Percentiles rank a stretch among this genome's conserved stretches.
phyloP scores from a whole-genome alignment of 2,797 vertebrate genomes.

The Micropoecilia bifurca region DNA sequence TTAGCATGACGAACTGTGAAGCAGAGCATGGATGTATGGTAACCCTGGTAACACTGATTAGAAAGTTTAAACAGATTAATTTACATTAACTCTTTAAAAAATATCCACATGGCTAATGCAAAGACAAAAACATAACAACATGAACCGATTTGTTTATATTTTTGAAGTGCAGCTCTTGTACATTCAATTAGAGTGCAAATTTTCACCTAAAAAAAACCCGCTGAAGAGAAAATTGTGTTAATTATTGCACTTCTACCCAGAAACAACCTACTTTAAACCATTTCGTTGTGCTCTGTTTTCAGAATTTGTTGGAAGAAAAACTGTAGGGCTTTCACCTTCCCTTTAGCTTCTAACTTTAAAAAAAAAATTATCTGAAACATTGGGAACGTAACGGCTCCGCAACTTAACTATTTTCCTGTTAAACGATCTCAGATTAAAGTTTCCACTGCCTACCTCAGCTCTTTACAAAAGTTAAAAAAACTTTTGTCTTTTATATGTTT shows the following conservation, averaged over 20 bases:
- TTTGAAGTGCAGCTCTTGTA: too few relatives aligned
- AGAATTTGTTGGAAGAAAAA: background rate
- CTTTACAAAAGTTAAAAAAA: background rate
- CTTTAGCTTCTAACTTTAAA: background rate
- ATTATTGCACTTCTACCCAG: too few relatives aligned
- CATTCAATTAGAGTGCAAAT: too few relatives aligned
- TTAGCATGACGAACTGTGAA: background rate
- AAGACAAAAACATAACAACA: background rate
- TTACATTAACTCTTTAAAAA: background rate
- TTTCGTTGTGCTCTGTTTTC: background rate
- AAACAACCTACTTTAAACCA: background rate
- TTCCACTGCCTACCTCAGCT: background rate
- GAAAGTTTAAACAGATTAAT: background rate
- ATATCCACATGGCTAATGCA: background rate
- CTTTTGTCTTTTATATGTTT: background rate
- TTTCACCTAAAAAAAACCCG: too few relatives aligned
- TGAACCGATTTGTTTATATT: too few relatives aligned
- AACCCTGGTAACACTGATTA: background rate
- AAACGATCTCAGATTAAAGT: background rate
- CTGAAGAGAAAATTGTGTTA: too few relatives aligned
- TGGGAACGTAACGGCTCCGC: background rate
- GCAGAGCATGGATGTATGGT: background rate
- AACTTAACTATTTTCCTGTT: background rate
- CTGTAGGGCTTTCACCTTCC: background rate
- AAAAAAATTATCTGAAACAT: background rate